phyloP scores from a whole-genome alignment of 1,140 invertebrate species.

The Drosophila orena region DNA sequence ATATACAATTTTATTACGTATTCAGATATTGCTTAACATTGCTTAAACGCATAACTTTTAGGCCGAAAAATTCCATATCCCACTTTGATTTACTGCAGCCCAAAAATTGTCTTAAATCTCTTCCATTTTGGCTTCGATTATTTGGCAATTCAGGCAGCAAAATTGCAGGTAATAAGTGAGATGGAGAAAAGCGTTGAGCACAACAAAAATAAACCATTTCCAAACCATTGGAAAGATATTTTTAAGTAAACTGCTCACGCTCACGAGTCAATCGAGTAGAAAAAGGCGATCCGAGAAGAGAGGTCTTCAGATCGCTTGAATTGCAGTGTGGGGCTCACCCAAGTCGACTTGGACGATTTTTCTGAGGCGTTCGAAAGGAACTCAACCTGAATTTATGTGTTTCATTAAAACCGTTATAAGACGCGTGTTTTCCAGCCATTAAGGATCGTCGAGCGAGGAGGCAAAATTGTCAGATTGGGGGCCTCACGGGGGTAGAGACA shows the following conservation, averaged over 20 bases:
- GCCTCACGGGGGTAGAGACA: neutral
- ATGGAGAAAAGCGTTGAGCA: constrained; percentile 7
- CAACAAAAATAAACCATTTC: constrained; percentile 17
- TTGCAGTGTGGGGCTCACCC: constrained; percentile 60
- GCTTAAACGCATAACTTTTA: too few species aligned
- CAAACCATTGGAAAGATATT: constrained; percentile 42
- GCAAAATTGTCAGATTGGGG: neutral
- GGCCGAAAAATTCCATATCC: too few species aligned
- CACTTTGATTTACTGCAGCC: neutral
- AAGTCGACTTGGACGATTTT: constrained; percentile 60
- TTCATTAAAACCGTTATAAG: constrained; percentile 79
- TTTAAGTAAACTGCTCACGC: constrained; percentile 69
- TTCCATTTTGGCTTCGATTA: constrained; percentile 31
- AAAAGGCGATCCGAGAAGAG: constrained; percentile 9
- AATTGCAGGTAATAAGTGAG: constrained; percentile 48
- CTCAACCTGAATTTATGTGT: constrained; percentile 73
- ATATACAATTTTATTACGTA: too few species aligned
- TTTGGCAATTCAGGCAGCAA: constrained; percentile 40
- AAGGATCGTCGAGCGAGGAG: constrained; percentile 29
- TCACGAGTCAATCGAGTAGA: constrained; percentile 42
- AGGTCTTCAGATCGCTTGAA: constrained; percentile 18
- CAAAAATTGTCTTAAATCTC: constrained; percentile 32
- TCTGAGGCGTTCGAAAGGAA: constrained; percentile 48
- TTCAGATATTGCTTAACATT: too few species aligned
- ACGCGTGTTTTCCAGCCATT: constrained; percentile 73